phyloP scores from a whole-genome alignment of 1,140 invertebrate species.

The Megalopta genalis region DNA sequence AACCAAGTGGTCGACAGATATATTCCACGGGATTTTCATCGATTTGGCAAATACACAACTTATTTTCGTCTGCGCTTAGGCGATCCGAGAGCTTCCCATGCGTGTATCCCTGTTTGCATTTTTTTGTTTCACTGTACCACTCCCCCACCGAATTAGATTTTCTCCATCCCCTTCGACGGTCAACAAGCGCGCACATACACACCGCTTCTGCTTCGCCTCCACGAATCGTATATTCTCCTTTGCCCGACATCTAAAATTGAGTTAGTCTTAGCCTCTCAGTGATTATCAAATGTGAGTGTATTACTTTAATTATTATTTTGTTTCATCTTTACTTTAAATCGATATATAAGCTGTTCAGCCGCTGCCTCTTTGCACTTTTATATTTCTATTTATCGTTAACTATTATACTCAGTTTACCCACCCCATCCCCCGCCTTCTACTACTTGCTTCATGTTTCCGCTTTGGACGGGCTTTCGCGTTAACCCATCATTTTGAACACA shows the following conservation, averaged over 20 bases:
- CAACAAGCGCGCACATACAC: background rate
- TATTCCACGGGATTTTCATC: background rate
- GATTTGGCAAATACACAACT: constrained; percentile 9
- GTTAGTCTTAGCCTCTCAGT: constrained; percentile 81
- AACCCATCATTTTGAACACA: constrained; percentile 53
- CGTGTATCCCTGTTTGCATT: background rate
- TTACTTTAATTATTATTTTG: constrained; percentile 68
- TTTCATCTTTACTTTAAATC: constrained; percentile 61
- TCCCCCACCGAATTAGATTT: background rate
- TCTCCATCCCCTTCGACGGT: constrained; percentile 4
- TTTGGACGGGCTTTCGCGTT: constrained; percentile 47
- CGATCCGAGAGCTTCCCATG: constrained; percentile 43
- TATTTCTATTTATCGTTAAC: constrained; percentile 40
- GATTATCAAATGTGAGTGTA: constrained; percentile 80
- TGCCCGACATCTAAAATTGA: constrained; percentile 72
- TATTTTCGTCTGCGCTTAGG: constrained; percentile 13
- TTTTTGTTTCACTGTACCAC: background rate
- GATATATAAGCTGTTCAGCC: constrained; percentile 75
- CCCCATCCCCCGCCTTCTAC: background rate
- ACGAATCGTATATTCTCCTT: constrained; percentile 40
- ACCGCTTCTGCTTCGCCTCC: background rate
- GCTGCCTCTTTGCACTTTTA: constrained; percentile 72
- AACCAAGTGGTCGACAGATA: background rate
- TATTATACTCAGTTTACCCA: constrained; percentile 40
- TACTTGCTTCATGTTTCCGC: background rate